Conservation (phyloP, 2,113 vertebrate species). For the Dromaius novaehollandiae region DNA sequence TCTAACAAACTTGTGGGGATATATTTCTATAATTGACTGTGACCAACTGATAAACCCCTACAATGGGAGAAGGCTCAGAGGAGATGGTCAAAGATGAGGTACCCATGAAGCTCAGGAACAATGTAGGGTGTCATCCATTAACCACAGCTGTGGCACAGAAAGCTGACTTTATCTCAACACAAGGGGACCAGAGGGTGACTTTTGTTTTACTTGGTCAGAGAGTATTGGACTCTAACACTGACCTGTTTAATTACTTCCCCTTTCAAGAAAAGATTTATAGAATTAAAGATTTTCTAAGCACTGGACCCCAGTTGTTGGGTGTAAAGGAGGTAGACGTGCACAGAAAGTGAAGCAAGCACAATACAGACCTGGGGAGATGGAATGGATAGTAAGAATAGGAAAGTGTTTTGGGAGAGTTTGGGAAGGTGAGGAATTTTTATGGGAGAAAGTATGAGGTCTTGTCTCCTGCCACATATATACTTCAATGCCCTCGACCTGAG, state of each 20-base stretch:
- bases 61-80: too few relatives aligned
- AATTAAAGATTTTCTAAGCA: neutral
- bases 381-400: neutral
- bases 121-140: too few relatives aligned
- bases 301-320: neutral
- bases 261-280: neutral
- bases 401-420: neutral
- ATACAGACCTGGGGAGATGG: neutral
- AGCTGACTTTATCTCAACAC: too few relatives aligned
- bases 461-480: neutral
- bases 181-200: too few relatives aligned
- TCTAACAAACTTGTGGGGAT: neutral
- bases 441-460: neutral
- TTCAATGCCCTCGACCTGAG: neutral
- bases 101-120: too few relatives aligned
- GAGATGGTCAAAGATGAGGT: too few relatives aligned
- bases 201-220: neutral
- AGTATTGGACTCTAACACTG: neutral
- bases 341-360: neutral
- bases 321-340: rapidly evolving
- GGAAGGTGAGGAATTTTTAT: neutral
- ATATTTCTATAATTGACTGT: neutral
- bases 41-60: too few relatives aligned
- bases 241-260: neutral
- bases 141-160: too few relatives aligned